Conservation (phyloP, 2,888 invertebrate genomes). For the Labia minor region DNA sequence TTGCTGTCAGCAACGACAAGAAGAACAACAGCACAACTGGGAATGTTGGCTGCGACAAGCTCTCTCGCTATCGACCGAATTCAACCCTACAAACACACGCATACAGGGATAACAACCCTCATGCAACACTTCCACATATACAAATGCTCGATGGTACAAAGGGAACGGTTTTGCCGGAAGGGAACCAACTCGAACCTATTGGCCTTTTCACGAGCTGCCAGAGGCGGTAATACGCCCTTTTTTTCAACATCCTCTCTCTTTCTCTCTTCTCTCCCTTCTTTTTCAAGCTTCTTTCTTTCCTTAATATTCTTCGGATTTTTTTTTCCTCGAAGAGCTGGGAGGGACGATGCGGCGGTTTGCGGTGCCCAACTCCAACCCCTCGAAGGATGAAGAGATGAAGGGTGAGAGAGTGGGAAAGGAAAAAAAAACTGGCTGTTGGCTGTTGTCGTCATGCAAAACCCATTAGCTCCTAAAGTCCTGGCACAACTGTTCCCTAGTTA, state of each 20-base stretch:
- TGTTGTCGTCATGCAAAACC: slow-evolving; percentile 2
- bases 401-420: too few relatives aligned
- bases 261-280: neutral
- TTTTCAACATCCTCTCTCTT: slow-evolving; percentile 1
- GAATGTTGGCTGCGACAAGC: slow-evolving; percentile 7
- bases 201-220: slow-evolving; percentile 4
- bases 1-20: neutral
- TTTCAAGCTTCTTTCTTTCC: too few relatives aligned
- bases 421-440: neutral
- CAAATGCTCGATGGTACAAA: too few relatives aligned
- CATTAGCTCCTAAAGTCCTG: slow-evolving; percentile 7
- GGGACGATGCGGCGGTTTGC: neutral
- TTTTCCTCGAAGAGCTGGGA: neutral
- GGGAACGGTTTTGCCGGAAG: neutral
- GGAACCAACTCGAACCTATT: slow-evolving; percentile 7
- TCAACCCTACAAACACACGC: neutral
- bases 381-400: too few relatives aligned
- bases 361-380: neutral
- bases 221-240: slow-evolving; percentile 8
- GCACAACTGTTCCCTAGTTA: slow-evolving; percentile 1
- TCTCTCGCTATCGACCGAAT: neutral
- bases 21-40: neutral
- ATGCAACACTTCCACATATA: too few relatives aligned
- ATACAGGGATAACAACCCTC: too few relatives aligned
- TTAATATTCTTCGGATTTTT: slow-evolving; percentile 1